These are phyloP conservation scores for Epistrophe grossulariae DNA, from an alignment of 2,888 invertebrate genomes.

Conservation along the genomic window DNA sequence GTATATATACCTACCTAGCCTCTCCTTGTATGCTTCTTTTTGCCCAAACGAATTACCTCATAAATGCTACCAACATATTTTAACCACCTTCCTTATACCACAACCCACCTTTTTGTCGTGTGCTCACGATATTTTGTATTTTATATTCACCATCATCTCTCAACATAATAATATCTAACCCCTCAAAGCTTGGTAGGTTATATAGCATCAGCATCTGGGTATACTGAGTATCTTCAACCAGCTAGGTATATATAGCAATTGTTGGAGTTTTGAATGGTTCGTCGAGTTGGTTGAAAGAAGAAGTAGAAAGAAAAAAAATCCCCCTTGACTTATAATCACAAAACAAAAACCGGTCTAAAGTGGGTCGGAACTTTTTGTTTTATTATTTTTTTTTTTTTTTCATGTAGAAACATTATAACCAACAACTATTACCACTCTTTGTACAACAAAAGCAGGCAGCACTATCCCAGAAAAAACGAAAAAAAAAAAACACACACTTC, in stretches of 20 bases:
- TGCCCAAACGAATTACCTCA: slow-evolving; percentile 69
- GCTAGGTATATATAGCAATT: slow-evolving; percentile 25
- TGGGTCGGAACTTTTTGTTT: slow-evolving; percentile 68
- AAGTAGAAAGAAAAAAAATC: slow-evolving; percentile 44
- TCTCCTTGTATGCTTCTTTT: slow-evolving; percentile 19
- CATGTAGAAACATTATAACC: slow-evolving; percentile 34
- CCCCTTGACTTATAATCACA: slow-evolving; percentile 74
- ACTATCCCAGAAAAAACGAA: slow-evolving; percentile 43
- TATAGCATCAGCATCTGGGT: slow-evolving; percentile 40
- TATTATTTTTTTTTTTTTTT: slow-evolving; percentile 4
- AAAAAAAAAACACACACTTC: slow-evolving; percentile 46
- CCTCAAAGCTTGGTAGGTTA: slow-evolving; percentile 34
- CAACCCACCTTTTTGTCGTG: slow-evolving; percentile 31
- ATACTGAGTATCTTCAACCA: neutral
- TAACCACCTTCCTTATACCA: slow-evolving; percentile 9
- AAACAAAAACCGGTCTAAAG: slow-evolving; percentile 71
- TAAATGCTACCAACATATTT: slow-evolving; percentile 21
- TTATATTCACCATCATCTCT: slow-evolving; percentile 34
- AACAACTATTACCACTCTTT: slow-evolving; percentile 34
- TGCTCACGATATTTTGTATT: slow-evolving; percentile 5
- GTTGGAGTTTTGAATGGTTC: slow-evolving; percentile 48
- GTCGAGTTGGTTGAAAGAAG: slow-evolving; percentile 14
- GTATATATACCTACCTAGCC: neutral
- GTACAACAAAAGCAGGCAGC: slow-evolving; percentile 46
- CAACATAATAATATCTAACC: slow-evolving; percentile 42